Conservation (phyloP, 2,797 vertebrate genomes). For the Kryptolebias ocellatus region DNA sequence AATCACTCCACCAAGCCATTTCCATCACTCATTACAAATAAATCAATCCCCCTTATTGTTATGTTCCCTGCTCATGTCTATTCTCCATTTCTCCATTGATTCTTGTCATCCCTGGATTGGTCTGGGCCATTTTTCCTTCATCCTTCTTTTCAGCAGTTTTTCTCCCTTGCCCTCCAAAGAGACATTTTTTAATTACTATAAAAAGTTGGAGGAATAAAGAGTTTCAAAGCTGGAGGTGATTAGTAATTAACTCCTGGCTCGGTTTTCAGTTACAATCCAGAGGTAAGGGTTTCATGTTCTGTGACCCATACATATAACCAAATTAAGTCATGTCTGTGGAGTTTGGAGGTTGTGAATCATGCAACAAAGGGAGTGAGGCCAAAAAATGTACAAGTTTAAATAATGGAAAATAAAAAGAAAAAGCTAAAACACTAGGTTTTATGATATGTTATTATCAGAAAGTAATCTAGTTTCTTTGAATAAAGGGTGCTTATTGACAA, state of each 20-base stretch:
- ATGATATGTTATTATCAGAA: too few relatives aligned
- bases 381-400: too few relatives aligned
- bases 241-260: conserved; percentile 57
- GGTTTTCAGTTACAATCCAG: conserved; percentile 66
- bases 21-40: conserved; percentile 63
- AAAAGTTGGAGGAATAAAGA: conserved; percentile 44
- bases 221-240: conserved; percentile 44
- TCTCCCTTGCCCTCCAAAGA: conserved; percentile 11
- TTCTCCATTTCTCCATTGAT: conserved; percentile 53
- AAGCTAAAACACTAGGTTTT: too few relatives aligned
- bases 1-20: conserved; percentile 46
- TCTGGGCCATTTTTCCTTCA: conserved; percentile 44
- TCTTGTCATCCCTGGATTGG: conserved; percentile 49
- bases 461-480: too few relatives aligned
- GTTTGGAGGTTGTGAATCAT: too few relatives aligned
- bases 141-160: conserved; percentile 28
- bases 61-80: conserved; percentile 46
- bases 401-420: too few relatives aligned
- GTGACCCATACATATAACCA: conserved; percentile 6
- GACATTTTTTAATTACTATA: conserved; percentile 32
- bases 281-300: conserved; percentile 26
- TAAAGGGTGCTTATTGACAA: too few relatives aligned
- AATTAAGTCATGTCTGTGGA: too few relatives aligned
- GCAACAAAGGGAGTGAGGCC: too few relatives aligned
- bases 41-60: conserved; percentile 63